phyloP scores from a whole-genome alignment of 2,113 vertebrate genomes.

The Henicopernis longicauda region DNA sequence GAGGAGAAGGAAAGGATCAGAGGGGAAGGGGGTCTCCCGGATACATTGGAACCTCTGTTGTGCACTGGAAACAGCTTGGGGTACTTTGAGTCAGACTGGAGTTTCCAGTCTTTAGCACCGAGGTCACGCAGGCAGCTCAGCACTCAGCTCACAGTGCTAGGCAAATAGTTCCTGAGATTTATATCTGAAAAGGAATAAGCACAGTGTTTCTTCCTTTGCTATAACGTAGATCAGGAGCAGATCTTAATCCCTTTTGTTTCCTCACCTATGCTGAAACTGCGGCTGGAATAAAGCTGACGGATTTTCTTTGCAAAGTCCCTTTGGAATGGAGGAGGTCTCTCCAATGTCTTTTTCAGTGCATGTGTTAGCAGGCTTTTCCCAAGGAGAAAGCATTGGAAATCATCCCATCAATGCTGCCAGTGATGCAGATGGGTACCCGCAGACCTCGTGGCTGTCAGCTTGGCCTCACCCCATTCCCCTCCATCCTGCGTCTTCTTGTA shows the following conservation, averaged over 20 bases:
- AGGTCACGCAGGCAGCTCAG: fast-evolving
- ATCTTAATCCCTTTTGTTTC: not conserved
- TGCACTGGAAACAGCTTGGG: not conserved
- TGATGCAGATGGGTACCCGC: not conserved
- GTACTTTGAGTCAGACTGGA: no score
- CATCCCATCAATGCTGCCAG: fast-evolving
- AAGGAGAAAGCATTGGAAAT: not conserved
- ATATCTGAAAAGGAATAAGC: not conserved
- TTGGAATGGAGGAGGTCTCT: not conserved
- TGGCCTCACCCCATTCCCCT: not conserved
- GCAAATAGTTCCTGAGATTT: not conserved
- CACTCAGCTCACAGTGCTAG: not conserved
- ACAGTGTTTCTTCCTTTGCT: not conserved
- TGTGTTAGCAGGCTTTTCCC: not conserved
- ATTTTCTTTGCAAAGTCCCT: not conserved
- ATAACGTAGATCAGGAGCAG: not conserved
- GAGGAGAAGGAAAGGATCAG: not conserved
- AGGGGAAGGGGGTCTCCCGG: no score
- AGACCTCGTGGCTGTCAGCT: not conserved
- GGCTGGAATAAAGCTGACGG: not conserved
- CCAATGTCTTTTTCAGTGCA: fast-evolving
- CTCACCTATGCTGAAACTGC: not conserved
- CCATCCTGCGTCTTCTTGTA: not conserved
- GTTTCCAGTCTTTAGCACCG: not conserved
- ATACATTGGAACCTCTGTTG: no score